A percentile compares a stretch with the other conserved stretches of the same genome.
Conservation (phyloP, 2,888 invertebrate genomes). For the Drosophila nr. perissopoda region DNA sequence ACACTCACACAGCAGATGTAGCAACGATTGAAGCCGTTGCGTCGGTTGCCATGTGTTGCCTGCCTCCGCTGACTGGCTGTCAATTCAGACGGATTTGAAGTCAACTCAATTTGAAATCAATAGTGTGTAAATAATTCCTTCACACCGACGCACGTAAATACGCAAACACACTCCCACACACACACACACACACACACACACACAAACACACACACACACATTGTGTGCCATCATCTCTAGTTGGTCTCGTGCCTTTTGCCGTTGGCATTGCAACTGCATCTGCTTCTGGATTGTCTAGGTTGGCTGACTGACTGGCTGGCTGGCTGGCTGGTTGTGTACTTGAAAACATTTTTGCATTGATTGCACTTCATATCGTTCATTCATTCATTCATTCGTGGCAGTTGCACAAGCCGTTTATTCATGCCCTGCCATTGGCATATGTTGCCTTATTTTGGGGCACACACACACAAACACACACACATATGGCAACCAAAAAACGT, state of each 20-base stretch:
- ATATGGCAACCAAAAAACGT: conserved; percentile 62
- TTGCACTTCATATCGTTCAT: conserved; percentile 81
- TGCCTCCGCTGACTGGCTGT: conserved; percentile 70
- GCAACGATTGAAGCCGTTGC: conserved; percentile 43
- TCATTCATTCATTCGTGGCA: conserved; percentile 43
- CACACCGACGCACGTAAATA: conserved; percentile 64
- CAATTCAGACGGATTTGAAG: conserved; percentile 84
- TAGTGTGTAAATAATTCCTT: conserved; percentile 85
- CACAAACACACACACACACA: not conserved
- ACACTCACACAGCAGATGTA: not conserved
- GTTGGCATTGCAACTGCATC: conserved; percentile 45
- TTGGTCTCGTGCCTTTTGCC: conserved; percentile 19
- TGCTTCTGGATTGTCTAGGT: conserved; percentile 52
- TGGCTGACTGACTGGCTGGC: conserved; percentile 25
- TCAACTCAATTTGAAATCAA: conserved; percentile 85
- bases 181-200: not conserved
- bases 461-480: conserved; percentile 14
- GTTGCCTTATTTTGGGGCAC: conserved; percentile 61
- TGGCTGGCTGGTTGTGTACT: conserved; percentile 51
- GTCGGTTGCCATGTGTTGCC: conserved; percentile 62
- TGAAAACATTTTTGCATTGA: conserved; percentile 81
- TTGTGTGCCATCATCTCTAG: conserved; percentile 16
- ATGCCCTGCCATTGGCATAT: conserved; percentile 72
- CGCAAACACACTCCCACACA: conserved; percentile 26
- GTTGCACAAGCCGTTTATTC: conserved; percentile 54